A percentile compares a stretch with the other conserved stretches of the same genome.
Evolutionary conservation across 2,113 vertebrate genomes (phyloP).

Genomic region (Platycercus adscitus): DNA sequence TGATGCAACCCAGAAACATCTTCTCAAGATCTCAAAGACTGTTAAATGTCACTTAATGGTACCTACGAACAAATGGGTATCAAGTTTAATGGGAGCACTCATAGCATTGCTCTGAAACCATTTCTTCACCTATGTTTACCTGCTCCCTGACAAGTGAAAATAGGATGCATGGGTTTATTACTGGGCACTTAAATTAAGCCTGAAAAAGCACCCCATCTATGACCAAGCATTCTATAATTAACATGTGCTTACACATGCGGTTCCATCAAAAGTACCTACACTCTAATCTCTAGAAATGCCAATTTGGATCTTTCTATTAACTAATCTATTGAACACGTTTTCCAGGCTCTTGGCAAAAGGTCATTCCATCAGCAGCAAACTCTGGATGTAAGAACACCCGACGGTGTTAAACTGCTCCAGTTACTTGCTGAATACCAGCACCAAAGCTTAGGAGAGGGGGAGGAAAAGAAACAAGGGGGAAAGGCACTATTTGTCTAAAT

Average conservation of each 20-base stretch:
- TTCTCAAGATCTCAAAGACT: background rate
- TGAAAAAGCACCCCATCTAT: background rate
- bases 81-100: background rate
- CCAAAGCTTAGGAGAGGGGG: accelerated
- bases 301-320: background rate
- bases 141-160: background rate
- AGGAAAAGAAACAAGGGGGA: background rate
- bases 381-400: background rate
- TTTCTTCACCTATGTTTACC: background rate
- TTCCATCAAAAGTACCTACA: background rate
- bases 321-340: background rate
- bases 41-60: accelerated
- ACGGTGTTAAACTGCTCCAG: background rate
- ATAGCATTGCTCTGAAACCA: background rate
- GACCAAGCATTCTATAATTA: constrained; percentile 17
- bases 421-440: background rate
- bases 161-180: background rate
- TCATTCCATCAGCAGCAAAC: background rate
- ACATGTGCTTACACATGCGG: background rate
- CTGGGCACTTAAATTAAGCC: background rate
- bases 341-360: background rate
- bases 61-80: background rate
- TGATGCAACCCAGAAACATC: background rate
- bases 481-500: too few species aligned
- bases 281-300: background rate